These are phyloP conservation scores for Strix aluco DNA, from an alignment of 2,113 vertebrate species.

Conservation along the genomic window DNA sequence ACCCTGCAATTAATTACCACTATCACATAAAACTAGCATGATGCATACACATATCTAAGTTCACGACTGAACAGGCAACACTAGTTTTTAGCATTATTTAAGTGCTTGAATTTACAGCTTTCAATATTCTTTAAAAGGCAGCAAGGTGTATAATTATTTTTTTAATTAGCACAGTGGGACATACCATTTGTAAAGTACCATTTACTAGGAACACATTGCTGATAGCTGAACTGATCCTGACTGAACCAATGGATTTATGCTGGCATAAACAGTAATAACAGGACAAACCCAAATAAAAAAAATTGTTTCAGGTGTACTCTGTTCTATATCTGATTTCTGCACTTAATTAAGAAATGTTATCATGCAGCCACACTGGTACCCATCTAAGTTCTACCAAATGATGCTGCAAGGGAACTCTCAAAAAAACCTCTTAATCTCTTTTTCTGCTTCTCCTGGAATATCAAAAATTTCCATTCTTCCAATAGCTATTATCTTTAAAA, in stretches of 20 bases:
- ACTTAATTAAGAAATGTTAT: conserved; percentile 37
- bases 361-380: background rate
- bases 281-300: conserved; percentile 13
- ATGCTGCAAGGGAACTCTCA: background rate
- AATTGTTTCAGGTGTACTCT: background rate
- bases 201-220: background rate
- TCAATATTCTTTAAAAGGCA: conserved; percentile 4
- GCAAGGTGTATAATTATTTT: background rate
- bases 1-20: conserved; percentile 14
- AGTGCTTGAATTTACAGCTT: conserved; percentile 2
- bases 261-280: background rate
- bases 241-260: background rate
- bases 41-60: background rate
- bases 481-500: background rate
- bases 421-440: background rate
- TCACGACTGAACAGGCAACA: conserved; percentile 5
- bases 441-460: background rate
- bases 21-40: background rate
- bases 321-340: background rate
- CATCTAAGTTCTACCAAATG: background rate
- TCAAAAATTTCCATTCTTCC: background rate
- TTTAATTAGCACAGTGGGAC: background rate
- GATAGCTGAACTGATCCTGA: background rate
- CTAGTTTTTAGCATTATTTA: background rate
- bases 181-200: background rate